Evolutionary conservation across 2,888 invertebrate species (phyloP).

Genomic region (Monopis laevigella): DNA sequence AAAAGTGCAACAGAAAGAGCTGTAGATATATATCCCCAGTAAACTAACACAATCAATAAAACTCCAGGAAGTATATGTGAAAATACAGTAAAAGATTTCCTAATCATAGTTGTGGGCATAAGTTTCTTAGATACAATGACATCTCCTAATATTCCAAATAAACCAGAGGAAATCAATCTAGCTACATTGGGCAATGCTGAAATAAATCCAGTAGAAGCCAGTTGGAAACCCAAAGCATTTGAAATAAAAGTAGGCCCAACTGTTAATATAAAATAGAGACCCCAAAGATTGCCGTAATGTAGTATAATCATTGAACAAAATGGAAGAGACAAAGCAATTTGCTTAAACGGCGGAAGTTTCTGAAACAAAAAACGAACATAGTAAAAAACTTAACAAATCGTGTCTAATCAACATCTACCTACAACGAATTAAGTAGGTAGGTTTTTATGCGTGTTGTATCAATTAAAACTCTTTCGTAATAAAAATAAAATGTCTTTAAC

Average conservation of each 20-base stretch:
- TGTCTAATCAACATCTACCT: no score
- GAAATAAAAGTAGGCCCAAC: slow-evolving; percentile 80
- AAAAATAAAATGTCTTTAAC: no score
- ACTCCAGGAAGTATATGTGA: slow-evolving; percentile 66
- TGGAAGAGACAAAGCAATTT: slow-evolving; percentile 71
- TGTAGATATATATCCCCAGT: slow-evolving; percentile 45
- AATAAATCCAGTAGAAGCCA: slow-evolving; percentile 75
- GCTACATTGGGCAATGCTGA: slow-evolving; percentile 78
- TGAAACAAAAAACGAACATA: slow-evolving; percentile 37
- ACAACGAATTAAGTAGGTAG: no score
- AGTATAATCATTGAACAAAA: slow-evolving; percentile 73
- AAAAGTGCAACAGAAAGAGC: slow-evolving; percentile 70
- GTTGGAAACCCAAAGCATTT: slow-evolving; percentile 75
- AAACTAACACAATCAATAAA: slow-evolving; percentile 63
- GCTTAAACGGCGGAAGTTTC: slow-evolving; percentile 72
- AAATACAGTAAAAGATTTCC: slow-evolving; percentile 72
- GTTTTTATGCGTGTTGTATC: no score
- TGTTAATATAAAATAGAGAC: slow-evolving; percentile 78
- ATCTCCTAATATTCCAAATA: slow-evolving; percentile 78
- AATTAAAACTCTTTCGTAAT: no score
- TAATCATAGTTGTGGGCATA: slow-evolving; percentile 55
- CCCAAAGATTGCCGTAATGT: slow-evolving; percentile 82
- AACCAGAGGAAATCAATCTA: slow-evolving; percentile 72
- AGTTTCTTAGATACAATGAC: slow-evolving; percentile 52
- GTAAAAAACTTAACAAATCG: no score